Conservation (phyloP, 1,140 invertebrate species). For the Heterodera carotae region DNA sequence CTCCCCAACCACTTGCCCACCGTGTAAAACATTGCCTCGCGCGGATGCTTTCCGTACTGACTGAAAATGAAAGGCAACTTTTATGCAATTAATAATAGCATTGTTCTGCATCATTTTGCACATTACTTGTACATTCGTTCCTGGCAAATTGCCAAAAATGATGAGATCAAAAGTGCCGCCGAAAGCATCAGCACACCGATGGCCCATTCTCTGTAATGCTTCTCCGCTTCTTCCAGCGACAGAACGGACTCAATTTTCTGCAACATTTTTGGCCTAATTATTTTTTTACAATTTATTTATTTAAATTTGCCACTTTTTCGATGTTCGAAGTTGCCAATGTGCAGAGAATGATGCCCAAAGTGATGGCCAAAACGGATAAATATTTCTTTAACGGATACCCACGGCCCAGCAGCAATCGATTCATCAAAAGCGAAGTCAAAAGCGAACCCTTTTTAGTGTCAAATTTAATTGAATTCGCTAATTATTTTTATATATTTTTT, state of each 20-base stretch:
- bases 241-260: conserved; percentile 44
- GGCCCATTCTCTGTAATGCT: conserved; percentile 62
- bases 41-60: conserved; percentile 84
- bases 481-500: background rate
- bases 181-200: conserved; percentile 81
- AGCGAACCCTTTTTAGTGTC: conserved; percentile 78
- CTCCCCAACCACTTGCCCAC: conserved; percentile 66
- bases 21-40: conserved; percentile 90
- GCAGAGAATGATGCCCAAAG: conserved; percentile 84
- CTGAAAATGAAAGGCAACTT: background rate
- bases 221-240: conserved; percentile 57
- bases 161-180: conserved; percentile 85
- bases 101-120: background rate
- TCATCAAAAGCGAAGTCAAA: conserved; percentile 94
- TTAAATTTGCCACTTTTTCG: conserved; percentile 38
- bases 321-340: conserved; percentile 77
- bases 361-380: conserved; percentile 87
- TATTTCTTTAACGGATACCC: conserved; percentile 82
- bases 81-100: background rate
- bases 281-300: conserved; percentile 13
- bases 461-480: conserved; percentile 22
- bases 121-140: conserved; percentile 78
- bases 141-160: conserved; percentile 93
- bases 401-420: conserved; percentile 84
- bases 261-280: conserved; percentile 20